These are phyloP conservation scores for Camelus bactrianus DNA, from an alignment of 2,113 vertebrate species.

Conservation along the genomic window DNA sequence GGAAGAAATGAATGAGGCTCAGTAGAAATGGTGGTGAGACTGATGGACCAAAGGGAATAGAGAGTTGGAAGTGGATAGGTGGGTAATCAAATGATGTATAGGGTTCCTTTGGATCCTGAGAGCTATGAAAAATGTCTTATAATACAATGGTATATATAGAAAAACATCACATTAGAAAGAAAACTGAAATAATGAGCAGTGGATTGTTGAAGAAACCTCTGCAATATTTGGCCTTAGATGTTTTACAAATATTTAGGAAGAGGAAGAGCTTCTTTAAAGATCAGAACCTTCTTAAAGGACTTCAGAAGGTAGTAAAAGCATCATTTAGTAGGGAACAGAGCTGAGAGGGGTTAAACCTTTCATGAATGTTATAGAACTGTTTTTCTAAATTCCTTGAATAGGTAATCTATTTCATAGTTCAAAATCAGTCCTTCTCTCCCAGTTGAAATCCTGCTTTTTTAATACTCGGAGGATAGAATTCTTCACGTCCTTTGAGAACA, in stretches of 20 bases:
- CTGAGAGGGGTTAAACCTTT: background rate
- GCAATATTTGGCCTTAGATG: background rate
- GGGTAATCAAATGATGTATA: background rate
- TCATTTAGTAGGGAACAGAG: background rate
- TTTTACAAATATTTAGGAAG: slow-evolving; percentile 22
- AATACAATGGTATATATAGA: background rate
- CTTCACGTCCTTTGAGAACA: background rate
- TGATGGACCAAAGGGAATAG: background rate
- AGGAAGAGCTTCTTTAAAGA: background rate
- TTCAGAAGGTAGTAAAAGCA: background rate
- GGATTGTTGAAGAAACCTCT: background rate
- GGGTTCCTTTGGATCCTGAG: background rate
- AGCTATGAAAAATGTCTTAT: background rate
- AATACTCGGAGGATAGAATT: background rate
- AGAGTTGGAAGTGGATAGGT: background rate
- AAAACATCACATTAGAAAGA: background rate
- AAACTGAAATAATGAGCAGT: background rate
- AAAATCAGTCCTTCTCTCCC: background rate
- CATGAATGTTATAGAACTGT: background rate
- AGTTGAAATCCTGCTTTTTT: background rate
- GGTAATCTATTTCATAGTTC: background rate
- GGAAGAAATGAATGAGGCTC: background rate
- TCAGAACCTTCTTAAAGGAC: background rate
- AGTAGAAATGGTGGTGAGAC: background rate
- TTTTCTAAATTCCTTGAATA: background rate